Evolutionary conservation across 2,888 invertebrate species (phyloP), one percentile per base, ranked within the genome.

Genomic region (Metopia argyrocephala): DNA sequence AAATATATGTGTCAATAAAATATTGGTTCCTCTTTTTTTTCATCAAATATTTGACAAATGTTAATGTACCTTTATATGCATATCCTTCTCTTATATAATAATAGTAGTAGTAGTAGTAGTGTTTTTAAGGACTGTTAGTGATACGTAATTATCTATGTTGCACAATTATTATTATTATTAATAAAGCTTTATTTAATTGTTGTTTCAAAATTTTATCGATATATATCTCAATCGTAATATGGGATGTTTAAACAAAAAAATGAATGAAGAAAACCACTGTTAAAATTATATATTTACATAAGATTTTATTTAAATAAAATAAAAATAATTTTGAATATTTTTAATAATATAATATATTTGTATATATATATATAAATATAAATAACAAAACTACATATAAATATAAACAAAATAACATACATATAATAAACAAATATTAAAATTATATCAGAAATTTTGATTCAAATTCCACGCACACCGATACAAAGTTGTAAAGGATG

Each of bases 71-170:
- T n/a, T n/a, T n/a, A n/a, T n/a, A n/a, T n/a, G n/a, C n/a, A n/a
- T n/a, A n/a, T n/a, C n/a, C n/a, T n/a, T n/a, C n/a, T n/a, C n/a
- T n/a, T n/a, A n/a, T n/a, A n/a, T n/a, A n/a, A n/a, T n/a, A n/a
- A n/a, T n/a, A n/a, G n/a, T n/a, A n/a, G n/a, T n/a, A n/a, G n/a
- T n/a, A n/a, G n/a, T n/a, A n/a, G n/a, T n/a, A n/a, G n/a, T n/a
- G n/a, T n/a, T n/a, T n/a, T n/a, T n/a, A n/a, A n/a, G n/a, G n/a
- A n/a, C n/a, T n/a, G n/a, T n/a, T n/a, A n/a, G n/a, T n/a, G n/a
- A n/a, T n/a, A n/a, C n/a, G n/a, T n/a, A n/a, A 69, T 65, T 48
- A 61, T 64, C 69, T 69, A 69, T 69, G 62, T 69, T 62, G 38
- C 18, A 56, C 46, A 45, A 18, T 31, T 31, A 38, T 27, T 9